These are phyloP conservation scores for Doryteuthis pealeii DNA, from an alignment of 1,140 invertebrate genomes.

Conservation along the genomic window DNA sequence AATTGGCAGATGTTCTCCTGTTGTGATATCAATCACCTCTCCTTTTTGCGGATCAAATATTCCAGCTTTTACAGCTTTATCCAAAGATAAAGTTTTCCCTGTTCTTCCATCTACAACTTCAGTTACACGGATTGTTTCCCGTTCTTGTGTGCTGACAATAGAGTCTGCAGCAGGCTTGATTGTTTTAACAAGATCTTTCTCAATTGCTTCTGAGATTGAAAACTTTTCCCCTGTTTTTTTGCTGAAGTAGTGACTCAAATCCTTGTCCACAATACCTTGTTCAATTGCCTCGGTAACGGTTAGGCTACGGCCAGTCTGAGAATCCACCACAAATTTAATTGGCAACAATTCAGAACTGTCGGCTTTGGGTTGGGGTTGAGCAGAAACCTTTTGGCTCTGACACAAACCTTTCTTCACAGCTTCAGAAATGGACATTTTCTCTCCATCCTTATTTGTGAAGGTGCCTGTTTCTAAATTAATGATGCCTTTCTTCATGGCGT, in stretches of 20 bases:
- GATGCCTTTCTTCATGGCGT: slow-evolving; percentile 75
- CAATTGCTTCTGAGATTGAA: slow-evolving; percentile 72
- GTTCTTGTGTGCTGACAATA: neutral
- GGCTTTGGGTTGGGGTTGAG: neutral
- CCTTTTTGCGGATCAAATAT: slow-evolving; percentile 53
- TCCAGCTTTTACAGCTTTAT: slow-evolving; percentile 71
- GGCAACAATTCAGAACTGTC: neutral
- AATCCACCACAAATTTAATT: slow-evolving; percentile 21
- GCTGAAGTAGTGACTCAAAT: slow-evolving; percentile 72
- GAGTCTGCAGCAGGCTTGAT: slow-evolving; percentile 20
- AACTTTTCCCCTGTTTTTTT: slow-evolving; percentile 68
- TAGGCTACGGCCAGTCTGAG: slow-evolving; percentile 25
- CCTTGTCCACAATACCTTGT: slow-evolving; percentile 30
- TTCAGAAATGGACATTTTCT: slow-evolving; percentile 72
- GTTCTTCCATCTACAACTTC: slow-evolving; percentile 77
- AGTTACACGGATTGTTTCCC: slow-evolving; percentile 1
- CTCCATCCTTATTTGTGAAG: slow-evolving; percentile 65
- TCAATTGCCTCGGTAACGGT: slow-evolving; percentile 32
- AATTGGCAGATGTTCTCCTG: slow-evolving; percentile 66
- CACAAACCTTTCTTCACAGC: slow-evolving; percentile 83
- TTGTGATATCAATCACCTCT: slow-evolving; percentile 69
- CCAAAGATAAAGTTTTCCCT: slow-evolving; percentile 76
- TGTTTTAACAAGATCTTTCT: slow-evolving; percentile 51
- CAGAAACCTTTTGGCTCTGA: slow-evolving; percentile 20
- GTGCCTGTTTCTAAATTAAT: slow-evolving; percentile 61